A percentile compares a stretch with the other conserved stretches of the same genome.
Conservation (phyloP, 2,113 vertebrate genomes). For the Pelmatolapia mariae region DNA sequence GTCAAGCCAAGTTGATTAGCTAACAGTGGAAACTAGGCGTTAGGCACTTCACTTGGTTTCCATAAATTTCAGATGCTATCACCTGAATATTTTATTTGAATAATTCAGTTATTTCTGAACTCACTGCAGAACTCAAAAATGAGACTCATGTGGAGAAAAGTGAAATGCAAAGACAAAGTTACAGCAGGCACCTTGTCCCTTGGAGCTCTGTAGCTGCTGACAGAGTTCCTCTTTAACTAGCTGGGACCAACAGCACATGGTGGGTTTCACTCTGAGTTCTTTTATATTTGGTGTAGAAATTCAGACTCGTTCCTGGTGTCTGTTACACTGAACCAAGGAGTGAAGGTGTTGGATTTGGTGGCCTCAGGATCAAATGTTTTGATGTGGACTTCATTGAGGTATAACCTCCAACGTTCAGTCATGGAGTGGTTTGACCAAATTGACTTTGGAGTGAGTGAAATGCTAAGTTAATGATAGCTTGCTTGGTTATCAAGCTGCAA, state of each 20-base stretch:
- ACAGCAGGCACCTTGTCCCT: not conserved
- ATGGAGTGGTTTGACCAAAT: not conserved
- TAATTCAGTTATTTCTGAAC: not conserved
- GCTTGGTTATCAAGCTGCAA: not conserved
- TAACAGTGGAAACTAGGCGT: accelerated
- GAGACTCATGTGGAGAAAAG: not conserved
- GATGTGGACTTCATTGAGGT: not conserved
- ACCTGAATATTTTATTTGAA: not conserved
- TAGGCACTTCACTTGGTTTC: accelerated
- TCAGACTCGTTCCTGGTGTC: accelerated
- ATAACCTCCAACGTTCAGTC: not conserved
- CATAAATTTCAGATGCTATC: accelerated
- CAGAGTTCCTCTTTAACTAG: accelerated
- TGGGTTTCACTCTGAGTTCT: not conserved
- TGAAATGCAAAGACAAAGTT: not conserved
- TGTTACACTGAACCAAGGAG: not conserved
- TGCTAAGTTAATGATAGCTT: not conserved
- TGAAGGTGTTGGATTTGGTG: not conserved
- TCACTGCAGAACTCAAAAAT: not conserved
- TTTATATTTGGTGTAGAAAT: not conserved
- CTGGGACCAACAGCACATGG: not conserved
- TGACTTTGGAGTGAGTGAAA: accelerated
- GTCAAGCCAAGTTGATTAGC: not conserved
- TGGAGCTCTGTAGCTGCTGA: accelerated
- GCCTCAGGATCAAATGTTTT: not conserved